Evolutionary conservation across 2,113 vertebrate species (phyloP), one percentile per base, ranked within the genome.

Genomic region (Apaloderma vittatum): DNA sequence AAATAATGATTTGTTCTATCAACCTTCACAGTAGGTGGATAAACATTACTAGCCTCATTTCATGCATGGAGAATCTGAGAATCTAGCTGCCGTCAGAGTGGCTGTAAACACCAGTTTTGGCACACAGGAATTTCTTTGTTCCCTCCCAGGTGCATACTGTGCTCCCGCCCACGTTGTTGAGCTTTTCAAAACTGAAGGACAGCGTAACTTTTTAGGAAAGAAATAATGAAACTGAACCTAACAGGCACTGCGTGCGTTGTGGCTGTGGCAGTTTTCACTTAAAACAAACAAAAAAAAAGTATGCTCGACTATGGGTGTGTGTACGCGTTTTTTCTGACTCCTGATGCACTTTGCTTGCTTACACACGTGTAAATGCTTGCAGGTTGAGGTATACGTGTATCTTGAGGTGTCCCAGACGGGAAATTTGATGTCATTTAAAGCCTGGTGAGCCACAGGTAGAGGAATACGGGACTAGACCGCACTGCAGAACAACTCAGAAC

Each of bases 81-180:
- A n/a, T n/a, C 26, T 6, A 29, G 23, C 61, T 63, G 61, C 77
- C 1, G 2, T 40, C 0, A 0, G 54, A 72, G 49, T 0, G 4
- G 40, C 66, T 51, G 22, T 51, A 76, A 80, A 79, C 32, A 40
- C 24, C 27, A 20, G 26, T 36, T 88, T 68, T 30, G 58, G 59
- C n/a, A 72, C 40, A 27, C 23, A 36, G 40, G 54, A 75, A 78
- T 85, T 81, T 66, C 48, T 71, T 32, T 78, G 9, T 71, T 52
- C 37, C 61, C 84, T 91, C 57, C 36, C 48, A 87, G 68, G 15
- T 84, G 32, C 0, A 0, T 11, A 26, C 51, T 80, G 21, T 63
- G 57, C 55, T 86, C 29, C 63, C 4, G 2, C 37, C 16, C 70
- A 43, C 0, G 0, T 70, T 2, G 1, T 4, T 49, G 46, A 88